phyloP scores from a whole-genome alignment of 2,797 vertebrate species.

The Neomorphus geoffroyi region DNA sequence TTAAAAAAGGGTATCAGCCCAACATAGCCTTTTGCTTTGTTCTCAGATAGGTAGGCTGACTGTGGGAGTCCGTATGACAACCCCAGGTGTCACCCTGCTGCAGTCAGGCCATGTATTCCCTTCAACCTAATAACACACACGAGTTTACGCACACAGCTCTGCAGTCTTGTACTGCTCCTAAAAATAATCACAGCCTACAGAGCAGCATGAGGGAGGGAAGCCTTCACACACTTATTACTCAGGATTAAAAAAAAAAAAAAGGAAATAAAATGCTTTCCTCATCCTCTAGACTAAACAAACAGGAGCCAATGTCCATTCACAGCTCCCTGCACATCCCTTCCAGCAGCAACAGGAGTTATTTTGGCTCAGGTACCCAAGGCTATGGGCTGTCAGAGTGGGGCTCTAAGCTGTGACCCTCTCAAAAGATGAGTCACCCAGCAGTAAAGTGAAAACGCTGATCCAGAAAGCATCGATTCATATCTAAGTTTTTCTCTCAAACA shows the following conservation, averaged over 20 bases:
- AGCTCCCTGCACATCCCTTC: neutral
- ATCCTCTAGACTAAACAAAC: neutral
- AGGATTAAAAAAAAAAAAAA: neutral
- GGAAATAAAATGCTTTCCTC: neutral
- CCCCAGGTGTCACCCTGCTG: neutral
- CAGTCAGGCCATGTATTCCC: neutral
- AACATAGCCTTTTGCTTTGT: neutral
- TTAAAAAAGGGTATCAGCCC: neutral
- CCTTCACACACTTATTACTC: neutral
- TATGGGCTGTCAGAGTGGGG: neutral
- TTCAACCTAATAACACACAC: neutral
- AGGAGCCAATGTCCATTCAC: neutral
- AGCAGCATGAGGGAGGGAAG: neutral
- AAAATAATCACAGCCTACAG: slow-evolving; percentile 31
- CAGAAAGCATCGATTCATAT: neutral
- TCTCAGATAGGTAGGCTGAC: neutral
- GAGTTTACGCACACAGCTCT: neutral
- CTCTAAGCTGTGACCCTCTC: neutral
- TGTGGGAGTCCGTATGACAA: neutral
- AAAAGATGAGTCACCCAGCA: neutral
- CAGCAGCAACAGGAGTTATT: neutral
- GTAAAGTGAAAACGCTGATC: neutral
- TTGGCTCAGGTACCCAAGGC: neutral
- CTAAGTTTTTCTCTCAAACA: neutral
- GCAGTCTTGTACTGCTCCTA: neutral